Base-by-base conservation (phyloP, 2,113 vertebrate species). In the Dicrurus megarhynchus region DNA sequence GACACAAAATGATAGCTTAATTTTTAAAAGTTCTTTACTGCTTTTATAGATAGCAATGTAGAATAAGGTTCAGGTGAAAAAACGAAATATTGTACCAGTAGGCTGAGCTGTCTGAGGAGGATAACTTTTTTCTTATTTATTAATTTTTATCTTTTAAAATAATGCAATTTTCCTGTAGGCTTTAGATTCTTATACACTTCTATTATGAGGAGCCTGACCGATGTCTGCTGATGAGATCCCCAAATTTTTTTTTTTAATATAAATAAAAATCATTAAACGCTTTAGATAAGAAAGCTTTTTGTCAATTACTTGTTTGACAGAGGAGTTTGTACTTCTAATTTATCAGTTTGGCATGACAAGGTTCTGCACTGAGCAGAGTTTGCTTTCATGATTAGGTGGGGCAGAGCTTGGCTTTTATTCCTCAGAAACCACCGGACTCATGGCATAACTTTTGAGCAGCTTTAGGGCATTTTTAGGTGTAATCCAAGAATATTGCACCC, bases 391-490 rank as follows among this genome's bases (percentile, higher is more conserved):
- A 35, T 79, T 37, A 47, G 37, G 9, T 68, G 44, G 28, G 35
- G 22, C 39, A 81, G 73, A 87, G 32, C 68, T 55, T 84, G 52
- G 7, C 28, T 82, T 65, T 61, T 21, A 49, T 63, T 95, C 39
- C 39, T 84, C 4, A 11, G 73, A 70, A 94, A 88, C 27, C 53
- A 64, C 50, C 0, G 1, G 65, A 53, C 55, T 93, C 41, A 16
- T 11, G 63, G 37, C 81, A 32, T 78, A 86, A 92, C 73, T 78
- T 81, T 4, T 70, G 95, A 88, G 90, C 67, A 65, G 70, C 63
- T 88, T 78, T 60, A 88, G 90, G 76, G 90, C 52, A 18, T 70
- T 86, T 88, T 90, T 92, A 92, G 86, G 44, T 92, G 76, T 93
- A 86, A 94, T 47, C 73, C 83, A 75, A 56, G 90, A 89, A 49